phyloP scores from a whole-genome alignment of 2,797 vertebrate genomes.

The Peromyscus eremicus region DNA sequence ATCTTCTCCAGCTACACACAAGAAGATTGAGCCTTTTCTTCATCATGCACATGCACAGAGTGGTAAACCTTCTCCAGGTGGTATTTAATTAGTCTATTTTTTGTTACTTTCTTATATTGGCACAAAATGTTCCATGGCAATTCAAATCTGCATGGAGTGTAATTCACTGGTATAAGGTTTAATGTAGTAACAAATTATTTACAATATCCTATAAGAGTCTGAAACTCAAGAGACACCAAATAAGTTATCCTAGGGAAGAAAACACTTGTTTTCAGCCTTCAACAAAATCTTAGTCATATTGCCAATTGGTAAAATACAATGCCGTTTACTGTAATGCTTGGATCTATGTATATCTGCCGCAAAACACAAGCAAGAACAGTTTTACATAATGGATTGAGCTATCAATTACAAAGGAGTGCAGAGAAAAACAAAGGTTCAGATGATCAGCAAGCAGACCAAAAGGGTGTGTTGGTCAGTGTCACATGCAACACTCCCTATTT shows the following conservation, averaged over 20 bases:
- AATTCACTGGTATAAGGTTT: conserved; percentile 68
- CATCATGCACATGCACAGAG: neutral
- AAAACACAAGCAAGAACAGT: conserved; percentile 43
- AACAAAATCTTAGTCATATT: conserved; percentile 53
- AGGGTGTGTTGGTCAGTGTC: neutral
- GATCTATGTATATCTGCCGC: neutral
- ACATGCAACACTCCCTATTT: neutral
- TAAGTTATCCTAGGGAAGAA: conserved; percentile 52
- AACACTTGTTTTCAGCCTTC: conserved; percentile 63
- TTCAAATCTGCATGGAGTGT: conserved; percentile 47
- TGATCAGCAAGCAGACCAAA: neutral
- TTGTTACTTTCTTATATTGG: conserved; percentile 52
- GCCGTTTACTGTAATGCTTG: conserved; percentile 42
- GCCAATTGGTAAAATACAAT: conserved; percentile 40
- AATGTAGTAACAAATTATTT: conserved; percentile 61
- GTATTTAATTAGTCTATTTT: conserved; percentile 65
- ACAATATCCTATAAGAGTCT: conserved; percentile 40
- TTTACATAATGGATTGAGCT: neutral
- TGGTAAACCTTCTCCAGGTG: conserved; percentile 29
- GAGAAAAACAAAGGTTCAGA: neutral
- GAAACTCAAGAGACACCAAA: conserved; percentile 41
- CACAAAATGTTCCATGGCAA: conserved; percentile 62
- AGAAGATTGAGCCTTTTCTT: conserved; percentile 21
- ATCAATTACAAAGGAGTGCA: neutral
- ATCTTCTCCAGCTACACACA: neutral